Base-by-base conservation (phyloP, 2,113 vertebrate genomes). In the Macaca mulatta region DNA sequence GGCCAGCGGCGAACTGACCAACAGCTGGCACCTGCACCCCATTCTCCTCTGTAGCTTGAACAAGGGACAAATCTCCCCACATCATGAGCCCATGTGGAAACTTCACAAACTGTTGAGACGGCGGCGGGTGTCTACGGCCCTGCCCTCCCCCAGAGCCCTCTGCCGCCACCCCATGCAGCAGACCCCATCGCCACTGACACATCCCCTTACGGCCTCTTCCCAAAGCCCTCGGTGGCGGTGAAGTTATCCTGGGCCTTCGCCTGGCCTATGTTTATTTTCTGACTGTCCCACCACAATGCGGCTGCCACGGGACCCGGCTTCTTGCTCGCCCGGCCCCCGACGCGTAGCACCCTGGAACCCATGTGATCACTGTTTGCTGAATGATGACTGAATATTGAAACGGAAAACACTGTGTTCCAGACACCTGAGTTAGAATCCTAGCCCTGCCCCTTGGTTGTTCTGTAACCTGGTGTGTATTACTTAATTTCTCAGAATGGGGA, bases 351-450 rank as follows among this genome's bases (percentile, higher is more conserved):
- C 30, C 64, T 3, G 2, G n/a, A 32, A 7, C 20, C 45, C 45
- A 48, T 8, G 32, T 48, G 27, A 79, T 10, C 1, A 18, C 25
- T 20, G 12, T 6, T 13, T 10, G 13, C 0, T 1, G 38, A 8
- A 0, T 0, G 48, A 8, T 0, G 3, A 1, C 70, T 4, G 45
- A 18, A 48, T 2, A 0, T 8, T 7, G 14, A 78, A 12, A 57
- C 0, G 1, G 82, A 30, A 40, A 16, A 11, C 2, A 0, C 32
- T 6, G 32, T 13, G 23, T 16, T 5, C 35, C 1, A 16, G 16
- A 72, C 48, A 6, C n/a, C 23, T 8, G 25, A 30, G 23, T 32
- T 0, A 11, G 43, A 78, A 3, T 1, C 80, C 50, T 1, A 4
- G 18, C 25, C 6, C 12, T 1, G 75, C 16, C 7, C 35, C 35